phyloP scores from a whole-genome alignment of 2,113 vertebrate species.

The Choloepus hoffmanni region DNA sequence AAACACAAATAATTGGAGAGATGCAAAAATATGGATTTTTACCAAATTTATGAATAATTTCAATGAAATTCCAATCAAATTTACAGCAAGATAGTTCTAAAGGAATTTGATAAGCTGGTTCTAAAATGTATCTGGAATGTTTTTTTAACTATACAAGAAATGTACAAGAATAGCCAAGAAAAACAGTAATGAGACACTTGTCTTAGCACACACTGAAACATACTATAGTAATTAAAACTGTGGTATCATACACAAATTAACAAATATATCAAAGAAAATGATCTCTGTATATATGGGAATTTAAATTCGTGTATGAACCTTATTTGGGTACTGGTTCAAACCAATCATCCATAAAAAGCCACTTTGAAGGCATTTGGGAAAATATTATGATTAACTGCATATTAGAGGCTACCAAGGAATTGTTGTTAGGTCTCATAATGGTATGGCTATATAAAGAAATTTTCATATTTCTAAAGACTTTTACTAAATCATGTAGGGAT shows the following conservation, averaged over 20 bases:
- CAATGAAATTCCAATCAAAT: background rate
- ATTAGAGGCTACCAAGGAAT: constrained; percentile 2
- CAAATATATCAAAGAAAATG: background rate
- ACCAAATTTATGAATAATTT: constrained; percentile 22
- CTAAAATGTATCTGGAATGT: background rate
- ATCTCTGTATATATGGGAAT: background rate
- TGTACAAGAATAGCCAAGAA: background rate
- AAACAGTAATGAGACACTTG: background rate
- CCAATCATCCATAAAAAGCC: background rate
- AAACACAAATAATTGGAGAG: background rate
- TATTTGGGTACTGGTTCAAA: background rate
- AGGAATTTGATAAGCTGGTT: constrained; percentile 2
- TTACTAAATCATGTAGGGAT: background rate
- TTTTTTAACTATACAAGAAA: background rate
- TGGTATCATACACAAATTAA: background rate
- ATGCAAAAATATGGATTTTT: background rate
- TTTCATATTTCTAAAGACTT: background rate
- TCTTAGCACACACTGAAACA: background rate
- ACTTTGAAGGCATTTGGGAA: background rate
- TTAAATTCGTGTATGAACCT: background rate
- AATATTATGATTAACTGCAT: background rate
- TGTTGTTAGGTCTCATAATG: background rate
- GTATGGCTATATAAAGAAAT: background rate
- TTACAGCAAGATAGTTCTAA: background rate
- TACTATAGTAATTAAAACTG: constrained; percentile 26